Evolutionary conservation across 2,113 vertebrate species (phyloP), one percentile per base, ranked within the genome.

Genomic region (Xiphorhynchus elegans): DNA sequence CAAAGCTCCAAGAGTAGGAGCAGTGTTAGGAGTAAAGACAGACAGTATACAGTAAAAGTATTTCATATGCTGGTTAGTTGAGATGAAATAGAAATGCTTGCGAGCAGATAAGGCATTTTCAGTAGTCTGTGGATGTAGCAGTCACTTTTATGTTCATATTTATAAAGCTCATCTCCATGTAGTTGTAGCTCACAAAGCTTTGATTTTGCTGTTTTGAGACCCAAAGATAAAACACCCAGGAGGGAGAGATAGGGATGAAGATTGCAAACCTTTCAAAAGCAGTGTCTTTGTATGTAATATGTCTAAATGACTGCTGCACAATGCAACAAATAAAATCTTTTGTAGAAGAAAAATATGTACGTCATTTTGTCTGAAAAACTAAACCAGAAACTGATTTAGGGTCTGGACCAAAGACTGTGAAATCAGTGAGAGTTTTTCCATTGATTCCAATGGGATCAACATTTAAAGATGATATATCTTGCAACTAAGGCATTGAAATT

Each of bases 111-210:
- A 92, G 17, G 35, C 47, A 68, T n/a, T 94, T 81, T 31, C 53
- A 88, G 47, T 58, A 74, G 29, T 70, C 62, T 44, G 63, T 69
- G 74, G 39, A 74, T 81, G 33, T 44, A 81, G 44, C 35, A 86
- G 44, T 59, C 49, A 68, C 37, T 94, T 97, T 75, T 21, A 66
- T 87, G 44, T 87, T 90, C 92, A 68, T 40, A 74, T 94, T 94
- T 94, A 58, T 35, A 37, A 89, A 92, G 52, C 52, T 93, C 69
- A 90, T 93, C 62, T 90, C 66, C 66, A n/a, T 60, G 53, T 86
- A 92, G 73, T 68, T 92, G 90, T 17, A 92, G 72, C 89, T 81
- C 68, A 89, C 64, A 89, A 73, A 68, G 40, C 76, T 94, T 90
- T 90, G 80, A 90, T 84, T 94, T 90, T 94, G 23, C 23, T 78